phyloP scores from a whole-genome alignment of 2,888 invertebrate species.

The Oxystoma pomonae region DNA sequence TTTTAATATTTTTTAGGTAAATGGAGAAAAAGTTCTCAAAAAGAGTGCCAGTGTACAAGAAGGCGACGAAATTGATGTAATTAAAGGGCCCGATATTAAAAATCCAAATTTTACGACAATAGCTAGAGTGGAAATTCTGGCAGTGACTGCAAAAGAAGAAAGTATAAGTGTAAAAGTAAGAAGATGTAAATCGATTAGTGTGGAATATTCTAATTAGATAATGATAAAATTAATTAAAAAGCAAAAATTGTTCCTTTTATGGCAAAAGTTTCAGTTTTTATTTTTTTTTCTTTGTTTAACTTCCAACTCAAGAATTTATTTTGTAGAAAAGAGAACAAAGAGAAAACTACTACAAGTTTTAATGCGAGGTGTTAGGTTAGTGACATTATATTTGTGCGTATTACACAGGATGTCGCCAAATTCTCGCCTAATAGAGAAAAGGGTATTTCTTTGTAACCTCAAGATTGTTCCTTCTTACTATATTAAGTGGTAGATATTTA shows the following conservation, averaged over 20 bases:
- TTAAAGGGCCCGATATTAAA: slow-evolving; percentile 61
- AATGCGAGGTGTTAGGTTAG: no score
- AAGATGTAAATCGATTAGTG: slow-evolving; percentile 63
- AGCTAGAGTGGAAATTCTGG: slow-evolving; percentile 63
- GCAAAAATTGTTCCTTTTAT: slow-evolving; percentile 47
- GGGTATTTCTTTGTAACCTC: no score
- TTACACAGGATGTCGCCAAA: no score
- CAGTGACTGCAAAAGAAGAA: slow-evolving; percentile 54
- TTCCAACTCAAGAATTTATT: no score
- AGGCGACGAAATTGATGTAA: slow-evolving; percentile 76
- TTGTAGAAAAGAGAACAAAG: no score
- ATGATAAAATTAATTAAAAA: no score
- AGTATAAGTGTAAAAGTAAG: slow-evolving; percentile 58
- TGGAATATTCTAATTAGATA: no score
- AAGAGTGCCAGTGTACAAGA: slow-evolving; percentile 63
- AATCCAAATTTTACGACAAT: slow-evolving; percentile 68
- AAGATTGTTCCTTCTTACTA: no score
- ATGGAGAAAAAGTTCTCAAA: slow-evolving; percentile 71
- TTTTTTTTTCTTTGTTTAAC: neutral
- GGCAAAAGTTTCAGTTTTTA: neutral
- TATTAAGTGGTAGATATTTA: no score
- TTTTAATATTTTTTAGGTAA: slow-evolving; percentile 45
- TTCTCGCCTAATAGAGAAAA: no score
- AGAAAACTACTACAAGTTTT: no score
- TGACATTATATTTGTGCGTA: no score